These are phyloP conservation scores for Podiceps cristatus DNA, from an alignment of 2,113 vertebrate species.

Conservation along the genomic window DNA sequence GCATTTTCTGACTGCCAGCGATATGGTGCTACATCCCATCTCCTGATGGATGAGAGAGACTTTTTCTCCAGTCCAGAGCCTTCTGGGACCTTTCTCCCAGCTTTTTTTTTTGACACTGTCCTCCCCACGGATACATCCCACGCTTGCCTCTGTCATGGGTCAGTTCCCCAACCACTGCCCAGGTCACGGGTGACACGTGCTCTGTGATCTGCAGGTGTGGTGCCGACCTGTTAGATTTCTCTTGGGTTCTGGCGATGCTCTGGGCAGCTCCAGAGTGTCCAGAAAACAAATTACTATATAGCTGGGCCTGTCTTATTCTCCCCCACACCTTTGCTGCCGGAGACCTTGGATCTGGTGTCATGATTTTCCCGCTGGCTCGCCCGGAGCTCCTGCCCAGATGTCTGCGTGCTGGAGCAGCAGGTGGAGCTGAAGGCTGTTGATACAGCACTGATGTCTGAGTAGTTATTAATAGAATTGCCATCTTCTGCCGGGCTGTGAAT, in stretches of 20 bases:
- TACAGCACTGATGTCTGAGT: neutral
- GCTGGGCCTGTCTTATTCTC: neutral
- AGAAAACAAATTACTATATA: neutral
- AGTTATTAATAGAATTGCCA: neutral
- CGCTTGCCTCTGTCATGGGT: neutral
- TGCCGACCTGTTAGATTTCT: neutral
- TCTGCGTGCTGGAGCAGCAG: slow-evolving; percentile 32
- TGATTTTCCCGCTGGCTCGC: neutral
- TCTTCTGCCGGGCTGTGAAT: neutral
- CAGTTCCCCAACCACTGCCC: neutral
- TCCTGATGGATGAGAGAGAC: neutral
- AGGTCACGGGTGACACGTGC: neutral
- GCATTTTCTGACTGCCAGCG: neutral
- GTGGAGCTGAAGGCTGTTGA: slow-evolving; percentile 50
- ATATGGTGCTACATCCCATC: neutral
- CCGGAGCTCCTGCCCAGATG: neutral
- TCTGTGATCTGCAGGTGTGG: neutral
- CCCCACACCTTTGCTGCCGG: neutral
- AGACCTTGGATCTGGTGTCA: neutral
- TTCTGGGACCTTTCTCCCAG: neutral
- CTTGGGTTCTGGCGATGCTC: neutral
- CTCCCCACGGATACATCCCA: neutral
- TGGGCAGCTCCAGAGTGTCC: neutral
- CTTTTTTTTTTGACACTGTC: neutral
- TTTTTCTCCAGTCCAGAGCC: neutral